A percentile compares a stretch with the other conserved stretches of the same genome.
Evolutionary conservation across 2,797 vertebrate species (phyloP).

Genomic region (Tokudaia muenninki): DNA sequence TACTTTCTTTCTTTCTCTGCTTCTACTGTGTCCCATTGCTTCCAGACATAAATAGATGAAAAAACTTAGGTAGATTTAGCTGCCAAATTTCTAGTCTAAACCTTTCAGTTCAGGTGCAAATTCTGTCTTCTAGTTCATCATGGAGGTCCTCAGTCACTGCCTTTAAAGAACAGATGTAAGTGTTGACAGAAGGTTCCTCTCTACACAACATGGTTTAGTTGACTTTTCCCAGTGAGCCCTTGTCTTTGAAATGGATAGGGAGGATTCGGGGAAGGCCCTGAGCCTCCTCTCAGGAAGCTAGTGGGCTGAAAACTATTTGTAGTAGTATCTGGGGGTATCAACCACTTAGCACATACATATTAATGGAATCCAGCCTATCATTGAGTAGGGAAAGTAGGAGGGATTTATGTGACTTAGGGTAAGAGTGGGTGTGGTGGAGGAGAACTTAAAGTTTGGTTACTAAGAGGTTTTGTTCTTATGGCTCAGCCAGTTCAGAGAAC

Average conservation of each 20-base stretch:
- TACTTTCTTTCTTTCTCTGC: conserved; percentile 15
- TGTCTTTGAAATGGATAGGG: background rate
- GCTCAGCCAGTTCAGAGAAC: background rate
- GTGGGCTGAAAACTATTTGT: background rate
- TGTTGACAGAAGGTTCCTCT: background rate
- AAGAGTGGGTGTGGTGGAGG: background rate
- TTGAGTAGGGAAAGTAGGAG: background rate
- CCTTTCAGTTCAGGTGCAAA: background rate
- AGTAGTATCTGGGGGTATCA: background rate
- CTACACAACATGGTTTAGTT: background rate
- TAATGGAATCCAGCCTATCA: background rate
- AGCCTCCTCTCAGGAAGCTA: background rate
- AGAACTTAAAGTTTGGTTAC: background rate
- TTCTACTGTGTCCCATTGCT: background rate
- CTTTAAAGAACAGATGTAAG: background rate
- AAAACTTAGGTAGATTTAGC: background rate
- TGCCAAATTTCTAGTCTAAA: background rate
- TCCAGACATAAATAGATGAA: background rate
- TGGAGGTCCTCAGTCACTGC: no score
- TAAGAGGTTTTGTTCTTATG: background rate
- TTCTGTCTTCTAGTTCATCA: background rate
- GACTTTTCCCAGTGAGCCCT: background rate
- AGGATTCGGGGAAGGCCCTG: background rate
- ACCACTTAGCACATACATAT: background rate
- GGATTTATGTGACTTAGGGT: background rate